phyloP scores from a whole-genome alignment of 2,113 vertebrate genomes.

The Seriola quinqueradiata region DNA sequence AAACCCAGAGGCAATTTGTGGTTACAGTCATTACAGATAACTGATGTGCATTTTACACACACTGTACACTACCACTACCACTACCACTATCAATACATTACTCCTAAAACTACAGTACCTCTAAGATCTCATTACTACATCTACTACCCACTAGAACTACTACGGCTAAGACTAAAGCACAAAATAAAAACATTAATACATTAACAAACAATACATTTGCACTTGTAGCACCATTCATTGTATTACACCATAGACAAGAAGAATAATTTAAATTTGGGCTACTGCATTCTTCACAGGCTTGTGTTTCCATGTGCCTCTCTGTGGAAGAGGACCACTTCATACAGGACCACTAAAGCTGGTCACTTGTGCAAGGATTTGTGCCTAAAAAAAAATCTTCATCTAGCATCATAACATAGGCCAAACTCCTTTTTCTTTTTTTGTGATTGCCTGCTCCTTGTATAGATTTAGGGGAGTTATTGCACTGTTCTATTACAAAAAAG shows the following conservation, averaged over 20 bases:
- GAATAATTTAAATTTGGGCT: constrained; percentile 66
- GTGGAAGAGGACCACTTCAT: constrained; percentile 34
- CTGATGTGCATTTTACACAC: constrained; percentile 61
- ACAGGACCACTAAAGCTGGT: constrained; percentile 23
- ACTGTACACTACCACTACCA: constrained; percentile 61
- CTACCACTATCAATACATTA: constrained; percentile 48
- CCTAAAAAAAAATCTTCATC: constrained; percentile 33
- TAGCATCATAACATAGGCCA: constrained; percentile 27
- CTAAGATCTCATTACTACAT: constrained; percentile 37
- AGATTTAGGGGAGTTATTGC: constrained; percentile 41
- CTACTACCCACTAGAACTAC: constrained; percentile 39
- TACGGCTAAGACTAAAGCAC: constrained; percentile 42
- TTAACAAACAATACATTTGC: constrained; percentile 67
- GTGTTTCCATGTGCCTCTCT: constrained; percentile 64
- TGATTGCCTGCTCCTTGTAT: constrained; percentile 30
- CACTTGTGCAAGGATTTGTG: constrained; percentile 55
- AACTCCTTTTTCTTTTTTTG: constrained; percentile 1
- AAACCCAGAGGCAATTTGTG: constrained; percentile 72
- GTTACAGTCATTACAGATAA: constrained; percentile 68
- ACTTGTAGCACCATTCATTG: constrained; percentile 70
- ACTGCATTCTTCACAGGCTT: constrained; percentile 60
- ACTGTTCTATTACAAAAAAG: constrained; percentile 23
- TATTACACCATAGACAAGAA: constrained; percentile 34
- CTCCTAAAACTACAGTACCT: constrained; percentile 45
- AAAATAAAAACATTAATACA: constrained; percentile 61